Evolutionary conservation across 2,797 vertebrate species (phyloP).

Genomic region (Chlorospingus flavigularis): DNA sequence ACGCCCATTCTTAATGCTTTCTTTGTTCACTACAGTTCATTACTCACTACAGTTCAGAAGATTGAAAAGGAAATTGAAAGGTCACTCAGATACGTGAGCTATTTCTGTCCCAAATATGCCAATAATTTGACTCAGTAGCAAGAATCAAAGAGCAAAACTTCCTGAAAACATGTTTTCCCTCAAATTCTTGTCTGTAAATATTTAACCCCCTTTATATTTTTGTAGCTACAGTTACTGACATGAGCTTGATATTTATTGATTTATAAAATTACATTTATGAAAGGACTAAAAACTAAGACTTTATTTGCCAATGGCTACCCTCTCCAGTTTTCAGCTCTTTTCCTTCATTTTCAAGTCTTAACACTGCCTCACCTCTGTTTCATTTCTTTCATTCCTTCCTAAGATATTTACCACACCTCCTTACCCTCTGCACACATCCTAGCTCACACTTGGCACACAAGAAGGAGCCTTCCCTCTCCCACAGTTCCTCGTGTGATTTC

Average conservation of each 20-base stretch:
- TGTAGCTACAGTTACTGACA: neutral
- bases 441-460: accelerated
- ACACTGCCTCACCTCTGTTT: neutral
- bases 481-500: neutral
- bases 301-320: neutral
- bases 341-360: neutral
- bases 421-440: neutral
- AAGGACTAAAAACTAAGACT: neutral
- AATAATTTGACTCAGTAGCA: neutral
- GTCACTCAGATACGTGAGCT: neutral
- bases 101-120: conserved; percentile 2
- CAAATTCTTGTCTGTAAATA: neutral
- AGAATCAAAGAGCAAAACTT: neutral
- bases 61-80: conserved; percentile 26
- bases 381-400: neutral
- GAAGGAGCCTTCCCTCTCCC: neutral
- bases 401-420: neutral
- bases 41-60: neutral
- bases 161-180: neutral
- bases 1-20: neutral
- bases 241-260: neutral
- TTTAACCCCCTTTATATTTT: neutral
- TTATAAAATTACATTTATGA: neutral
- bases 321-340: neutral
- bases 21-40: conserved; percentile 24